Conservation (phyloP, 2,797 vertebrate species). For the Sphaeramia orbicularis region DNA sequence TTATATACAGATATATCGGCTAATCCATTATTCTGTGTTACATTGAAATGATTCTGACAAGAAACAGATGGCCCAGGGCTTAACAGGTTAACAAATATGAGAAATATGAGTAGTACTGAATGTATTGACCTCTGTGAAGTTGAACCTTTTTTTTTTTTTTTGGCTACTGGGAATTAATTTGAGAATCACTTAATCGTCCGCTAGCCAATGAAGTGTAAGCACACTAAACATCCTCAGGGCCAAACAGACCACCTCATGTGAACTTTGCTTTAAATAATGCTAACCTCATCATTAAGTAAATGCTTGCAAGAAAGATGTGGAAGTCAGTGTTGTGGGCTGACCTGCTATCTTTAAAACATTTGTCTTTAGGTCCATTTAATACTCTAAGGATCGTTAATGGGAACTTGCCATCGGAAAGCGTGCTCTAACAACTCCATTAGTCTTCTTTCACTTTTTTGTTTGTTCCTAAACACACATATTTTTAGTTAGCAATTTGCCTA, state of each 20-base stretch:
- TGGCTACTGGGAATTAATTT: conserved; percentile 20
- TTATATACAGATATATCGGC: too few species aligned
- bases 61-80: too few species aligned
- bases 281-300: conserved; percentile 53
- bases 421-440: conserved; percentile 63
- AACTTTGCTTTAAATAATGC: conserved; percentile 62
- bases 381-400: conserved; percentile 55
- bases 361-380: conserved; percentile 52
- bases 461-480: conserved; percentile 68
- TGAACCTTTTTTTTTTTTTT: conserved; percentile 16
- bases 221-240: conserved; percentile 12
- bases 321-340: conserved; percentile 36
- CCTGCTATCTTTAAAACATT: conserved; percentile 53
- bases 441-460: conserved; percentile 55
- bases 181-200: conserved; percentile 4
- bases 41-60: too few species aligned
- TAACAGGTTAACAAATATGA: not conserved
- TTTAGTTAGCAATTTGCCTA: conserved; percentile 67
- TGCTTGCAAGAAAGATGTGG: conserved; percentile 29
- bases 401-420: conserved; percentile 46
- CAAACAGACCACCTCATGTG: conserved; percentile 29
- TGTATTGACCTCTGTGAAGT: conserved; percentile 25
- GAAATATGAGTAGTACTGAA: conserved; percentile 5
- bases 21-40: too few species aligned
- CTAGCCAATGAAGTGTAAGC: conserved; percentile 21